These are phyloP conservation scores for Macrosteles quadrilineatus DNA, from an alignment of 1,140 invertebrate genomes.

Conservation along the genomic window DNA sequence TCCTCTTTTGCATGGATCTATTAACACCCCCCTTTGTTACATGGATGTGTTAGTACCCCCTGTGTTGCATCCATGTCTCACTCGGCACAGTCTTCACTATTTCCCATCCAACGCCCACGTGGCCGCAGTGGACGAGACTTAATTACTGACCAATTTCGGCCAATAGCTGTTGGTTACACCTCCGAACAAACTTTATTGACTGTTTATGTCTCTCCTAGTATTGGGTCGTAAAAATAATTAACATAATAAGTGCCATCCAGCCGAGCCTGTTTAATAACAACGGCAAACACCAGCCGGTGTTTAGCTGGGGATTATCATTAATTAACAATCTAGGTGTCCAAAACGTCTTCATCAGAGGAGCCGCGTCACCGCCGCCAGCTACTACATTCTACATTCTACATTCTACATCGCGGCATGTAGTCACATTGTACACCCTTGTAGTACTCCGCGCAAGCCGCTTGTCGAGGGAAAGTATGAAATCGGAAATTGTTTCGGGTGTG, in stretches of 20 bases:
- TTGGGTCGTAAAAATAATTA: neutral
- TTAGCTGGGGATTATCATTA: neutral
- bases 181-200: neutral
- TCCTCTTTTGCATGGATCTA: too few species aligned
- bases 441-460: neutral
- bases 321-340: neutral
- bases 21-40: too few species aligned
- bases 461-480: neutral
- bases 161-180: neutral
- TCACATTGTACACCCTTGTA: neutral
- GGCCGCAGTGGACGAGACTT: neutral
- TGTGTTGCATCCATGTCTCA: too few species aligned
- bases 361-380: neutral
- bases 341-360: neutral
- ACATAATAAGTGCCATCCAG: neutral
- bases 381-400: neutral
- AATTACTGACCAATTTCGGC: slow-evolving; percentile 4
- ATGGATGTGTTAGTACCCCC: too few species aligned
- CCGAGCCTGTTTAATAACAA: neutral
- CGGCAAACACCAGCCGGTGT: neutral
- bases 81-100: too few species aligned
- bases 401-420: neutral
- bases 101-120: neutral
- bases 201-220: neutral
- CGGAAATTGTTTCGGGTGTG: slow-evolving; percentile 1